Evolutionary conservation across 2,113 vertebrate species (phyloP), one percentile per base, ranked within the genome.

Genomic region (Pedetes capensis): DNA sequence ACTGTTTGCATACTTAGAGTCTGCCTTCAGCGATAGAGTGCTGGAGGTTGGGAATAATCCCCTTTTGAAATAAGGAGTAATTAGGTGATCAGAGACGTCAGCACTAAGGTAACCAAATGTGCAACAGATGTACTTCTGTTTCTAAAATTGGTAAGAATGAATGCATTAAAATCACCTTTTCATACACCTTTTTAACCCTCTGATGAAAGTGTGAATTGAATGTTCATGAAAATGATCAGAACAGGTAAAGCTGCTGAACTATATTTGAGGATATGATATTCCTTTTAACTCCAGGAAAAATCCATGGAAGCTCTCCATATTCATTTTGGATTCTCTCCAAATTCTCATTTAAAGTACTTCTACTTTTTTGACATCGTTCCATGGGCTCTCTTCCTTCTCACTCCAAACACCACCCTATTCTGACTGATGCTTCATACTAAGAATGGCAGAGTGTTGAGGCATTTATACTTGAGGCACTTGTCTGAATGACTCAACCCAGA

Each of bases 1-100:
- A 57, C 74, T 71, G 69, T 61, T 86, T 82, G 74, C 72, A 81
- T 93, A 57, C 39, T 91, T 83, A 86, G 39, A 90, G 59, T 90
- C n/a, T 84, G 29, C 42, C 42, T 82, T 93, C 17, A 37, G 32
- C 27, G 13, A 49, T 39, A 75, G 68, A n/a, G n/a, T n/a, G 37
- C 75, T 59, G 27, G 23, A 5, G 32, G 27, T 10, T 16, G 81
- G 14, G 82, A 42, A 22, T 76, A 64, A 49, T 64, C n/a, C n/a
- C n/a, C 66, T 66, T 94, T 59, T 57, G 10, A 78, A 47, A 76
- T 79, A 89, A 93, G 74, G 8, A 71, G 55, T 64, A 84, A 91
- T 49, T 39, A 89, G 47, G n/a, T 71, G 49, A 83, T 72, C 44
- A 32, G 68, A 23, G 37, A 87, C 63, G n/a, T 29, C 3, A 2